These are phyloP conservation scores for Periophthalmodon schlosseri DNA, from an alignment of 2,113 vertebrate species.

Conservation along the genomic window DNA sequence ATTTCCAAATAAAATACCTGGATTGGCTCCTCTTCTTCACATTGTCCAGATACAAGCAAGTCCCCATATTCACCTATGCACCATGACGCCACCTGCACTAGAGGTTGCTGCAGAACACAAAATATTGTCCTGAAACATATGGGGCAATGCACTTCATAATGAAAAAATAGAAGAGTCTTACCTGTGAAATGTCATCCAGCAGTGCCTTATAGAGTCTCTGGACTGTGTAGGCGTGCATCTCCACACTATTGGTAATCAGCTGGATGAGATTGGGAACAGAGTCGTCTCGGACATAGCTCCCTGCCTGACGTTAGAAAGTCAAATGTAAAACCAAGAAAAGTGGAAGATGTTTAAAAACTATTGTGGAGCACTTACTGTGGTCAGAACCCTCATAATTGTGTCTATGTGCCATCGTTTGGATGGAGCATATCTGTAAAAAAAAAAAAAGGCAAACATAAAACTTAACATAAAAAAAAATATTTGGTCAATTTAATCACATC, in stretches of 20 bases:
- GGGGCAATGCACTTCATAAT: background rate
- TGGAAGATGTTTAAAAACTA: background rate
- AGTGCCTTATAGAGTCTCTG: conserved; percentile 99
- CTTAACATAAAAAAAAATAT: background rate
- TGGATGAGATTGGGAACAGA: conserved; percentile 98
- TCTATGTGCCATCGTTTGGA: conserved; percentile 99
- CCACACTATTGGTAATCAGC: conserved; percentile 98
- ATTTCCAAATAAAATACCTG: conserved; percentile 79
- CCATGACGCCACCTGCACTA: conserved; percentile 98
- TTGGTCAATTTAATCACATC: background rate
- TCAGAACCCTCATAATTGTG: conserved; percentile 98
- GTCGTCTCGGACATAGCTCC: conserved; percentile 97
- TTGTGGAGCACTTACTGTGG: conserved; percentile 83
- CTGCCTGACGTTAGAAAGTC: conserved; percentile 81
- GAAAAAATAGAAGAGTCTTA: conserved; percentile 47
- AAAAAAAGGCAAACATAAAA: conserved; percentile 44
- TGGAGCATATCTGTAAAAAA: conserved; percentile 87
- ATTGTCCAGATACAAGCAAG: conserved; percentile 94
- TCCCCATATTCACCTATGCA: conserved; percentile 99
- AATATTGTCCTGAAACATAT: conserved; percentile 13
- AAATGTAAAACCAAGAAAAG: background rate
- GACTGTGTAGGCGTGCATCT: conserved; percentile 98
- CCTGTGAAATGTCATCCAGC: conserved; percentile 97
- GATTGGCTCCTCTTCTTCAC: conserved; percentile 97
- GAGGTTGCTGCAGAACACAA: conserved; percentile 85